Evolutionary conservation across 2,888 invertebrate genomes (phyloP).

Genomic region (Falcaria lacertinaria): DNA sequence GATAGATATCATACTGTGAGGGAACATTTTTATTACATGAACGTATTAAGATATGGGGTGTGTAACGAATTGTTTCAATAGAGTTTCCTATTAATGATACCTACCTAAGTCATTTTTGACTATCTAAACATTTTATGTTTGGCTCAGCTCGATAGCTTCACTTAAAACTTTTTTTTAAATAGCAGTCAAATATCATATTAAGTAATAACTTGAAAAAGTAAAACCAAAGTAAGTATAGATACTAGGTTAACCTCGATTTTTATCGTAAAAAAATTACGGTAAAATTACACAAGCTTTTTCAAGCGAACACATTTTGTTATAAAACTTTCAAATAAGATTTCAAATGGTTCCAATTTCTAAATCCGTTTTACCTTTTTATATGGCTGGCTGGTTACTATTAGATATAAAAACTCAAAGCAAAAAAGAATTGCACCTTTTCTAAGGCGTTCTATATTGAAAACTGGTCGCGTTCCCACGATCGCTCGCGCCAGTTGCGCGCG

Average conservation of each 20-base stretch:
- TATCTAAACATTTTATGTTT: too few relatives aligned
- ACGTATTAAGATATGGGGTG: too few relatives aligned
- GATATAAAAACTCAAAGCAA: conserved; percentile 59
- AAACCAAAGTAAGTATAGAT: too few relatives aligned
- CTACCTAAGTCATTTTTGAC: too few relatives aligned
- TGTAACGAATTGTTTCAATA: too few relatives aligned
- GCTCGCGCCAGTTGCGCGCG: conserved; percentile 75
- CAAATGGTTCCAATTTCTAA: conserved; percentile 56
- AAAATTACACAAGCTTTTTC: conserved; percentile 14
- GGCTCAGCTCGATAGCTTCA: too few relatives aligned
- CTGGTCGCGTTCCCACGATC: conserved; percentile 77
- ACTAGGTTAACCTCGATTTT: too few relatives aligned
- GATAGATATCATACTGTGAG: conserved; percentile 50
- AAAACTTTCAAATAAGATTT: conserved; percentile 29
- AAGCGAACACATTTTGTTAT: conserved; percentile 26
- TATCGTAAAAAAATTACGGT: conserved; percentile 13
- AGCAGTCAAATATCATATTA: too few relatives aligned
- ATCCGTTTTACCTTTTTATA: conserved; percentile 37
- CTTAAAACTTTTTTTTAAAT: too few relatives aligned
- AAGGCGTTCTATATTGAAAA: conserved; percentile 74
- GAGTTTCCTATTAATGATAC: too few relatives aligned
- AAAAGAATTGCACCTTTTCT: conserved; percentile 77
- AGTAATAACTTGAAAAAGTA: too few relatives aligned
- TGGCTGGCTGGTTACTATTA: conserved; percentile 57
- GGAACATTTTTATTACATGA: conserved; percentile 22